Evolutionary conservation across 30 jellyfish, hydroid and myxozoan genomes (phyloP).

Genomic region (Pelagia noctiluca): DNA sequence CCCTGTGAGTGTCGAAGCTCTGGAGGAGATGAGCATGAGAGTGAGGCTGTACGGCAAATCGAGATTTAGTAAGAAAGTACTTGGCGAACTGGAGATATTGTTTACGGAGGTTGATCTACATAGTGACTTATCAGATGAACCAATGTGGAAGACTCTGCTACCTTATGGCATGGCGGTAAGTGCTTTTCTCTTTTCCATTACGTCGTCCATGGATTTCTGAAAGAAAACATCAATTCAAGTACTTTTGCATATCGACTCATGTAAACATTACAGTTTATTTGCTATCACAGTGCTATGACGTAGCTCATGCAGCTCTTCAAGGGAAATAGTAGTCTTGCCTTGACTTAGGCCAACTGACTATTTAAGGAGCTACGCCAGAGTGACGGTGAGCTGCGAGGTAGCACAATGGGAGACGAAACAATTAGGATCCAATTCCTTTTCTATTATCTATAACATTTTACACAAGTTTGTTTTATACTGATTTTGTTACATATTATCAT

Average conservation of each 20-base stretch:
- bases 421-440: too few species aligned
- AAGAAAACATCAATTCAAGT: background rate
- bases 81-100: constrained; percentile 83
- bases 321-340: too few species aligned
- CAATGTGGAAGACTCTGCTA: constrained; percentile 80
- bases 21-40: constrained; percentile 86
- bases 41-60: constrained; percentile 75
- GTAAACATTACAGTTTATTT: too few species aligned
- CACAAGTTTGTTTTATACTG: too few species aligned
- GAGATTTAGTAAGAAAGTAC: constrained; percentile 67
- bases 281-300: too few species aligned
- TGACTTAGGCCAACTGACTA: too few species aligned
- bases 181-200: background rate
- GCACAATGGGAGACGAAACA: too few species aligned
- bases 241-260: background rate
- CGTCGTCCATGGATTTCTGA: background rate
- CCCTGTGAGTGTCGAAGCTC: constrained; percentile 55
- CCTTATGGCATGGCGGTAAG: constrained; percentile 96
- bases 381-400: too few species aligned
- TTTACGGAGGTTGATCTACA: constrained; percentile 75
- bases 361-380: too few species aligned
- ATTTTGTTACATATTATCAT: background rate
- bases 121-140: constrained; percentile 87
- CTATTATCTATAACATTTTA: too few species aligned
- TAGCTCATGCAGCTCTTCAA: too few species aligned